Conservation (phyloP, 2,797 vertebrate species). For the Myripristis murdjan region DNA sequence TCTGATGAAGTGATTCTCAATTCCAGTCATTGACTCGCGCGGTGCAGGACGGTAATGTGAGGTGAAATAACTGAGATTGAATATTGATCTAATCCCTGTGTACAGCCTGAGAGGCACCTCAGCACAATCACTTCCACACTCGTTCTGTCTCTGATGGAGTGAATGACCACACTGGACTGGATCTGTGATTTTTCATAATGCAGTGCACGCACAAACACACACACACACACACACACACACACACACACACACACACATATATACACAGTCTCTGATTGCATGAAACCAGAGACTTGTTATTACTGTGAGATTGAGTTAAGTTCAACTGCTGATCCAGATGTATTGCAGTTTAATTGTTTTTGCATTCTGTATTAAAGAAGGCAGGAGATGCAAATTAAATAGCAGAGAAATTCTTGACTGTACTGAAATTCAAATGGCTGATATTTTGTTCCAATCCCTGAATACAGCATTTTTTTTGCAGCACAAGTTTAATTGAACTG, state of each 20-base stretch:
- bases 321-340: conserved; percentile 30
- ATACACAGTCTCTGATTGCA: neutral
- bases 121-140: conserved; percentile 69
- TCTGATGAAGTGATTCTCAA: conserved; percentile 67
- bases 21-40: conserved; percentile 52
- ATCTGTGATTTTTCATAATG: conserved; percentile 51
- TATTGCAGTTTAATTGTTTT: conserved; percentile 48
- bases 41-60: conserved; percentile 62
- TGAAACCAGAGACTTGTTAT: neutral
- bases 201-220: no score
- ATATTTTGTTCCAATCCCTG: conserved; percentile 37
- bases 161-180: conserved; percentile 38
- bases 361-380: conserved; percentile 45
- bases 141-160: conserved; percentile 68
- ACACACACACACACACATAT: neutral
- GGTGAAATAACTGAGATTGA: conserved; percentile 77
- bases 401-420: conserved; percentile 45
- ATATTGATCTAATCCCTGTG: conserved; percentile 79
- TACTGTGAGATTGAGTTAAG: conserved; percentile 28
- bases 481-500: conserved; percentile 72
- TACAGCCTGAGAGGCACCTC: conserved; percentile 61
- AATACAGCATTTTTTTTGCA: conserved; percentile 32
- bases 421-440: conserved; percentile 55
- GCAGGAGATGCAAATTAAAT: conserved; percentile 49
- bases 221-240: no score